Percentiles rank a stretch among this genome's conserved stretches.
Evolutionary conservation across 2,888 invertebrate species (phyloP).

Genomic region (Acanthoscelides obtectus): DNA sequence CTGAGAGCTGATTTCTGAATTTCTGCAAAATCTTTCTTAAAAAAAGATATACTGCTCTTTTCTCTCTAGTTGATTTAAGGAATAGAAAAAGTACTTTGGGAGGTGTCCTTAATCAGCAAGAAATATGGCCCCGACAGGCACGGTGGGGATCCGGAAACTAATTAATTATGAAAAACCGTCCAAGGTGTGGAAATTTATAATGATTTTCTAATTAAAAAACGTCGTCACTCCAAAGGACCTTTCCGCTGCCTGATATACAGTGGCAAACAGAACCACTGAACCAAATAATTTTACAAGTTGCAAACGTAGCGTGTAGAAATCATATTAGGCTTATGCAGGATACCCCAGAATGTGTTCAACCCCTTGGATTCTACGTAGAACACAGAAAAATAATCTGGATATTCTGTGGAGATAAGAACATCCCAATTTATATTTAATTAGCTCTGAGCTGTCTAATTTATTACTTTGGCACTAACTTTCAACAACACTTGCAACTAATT

Average conservation of each 20-base stretch:
- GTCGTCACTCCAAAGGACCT: neutral
- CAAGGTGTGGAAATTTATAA: slow-evolving; percentile 39
- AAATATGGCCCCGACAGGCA: neutral
- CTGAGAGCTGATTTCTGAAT: too few species aligned
- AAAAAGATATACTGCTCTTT: neutral
- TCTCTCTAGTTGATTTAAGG: neutral
- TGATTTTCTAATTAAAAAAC: slow-evolving; percentile 40
- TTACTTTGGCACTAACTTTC: too few species aligned
- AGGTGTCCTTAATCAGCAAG: neutral
- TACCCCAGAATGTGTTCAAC: too few species aligned
- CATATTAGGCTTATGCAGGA: too few species aligned
- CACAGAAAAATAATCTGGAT: too few species aligned
- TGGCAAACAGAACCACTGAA: neutral
- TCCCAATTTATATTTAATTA: too few species aligned
- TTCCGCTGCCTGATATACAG: neutral
- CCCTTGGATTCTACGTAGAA: too few species aligned
- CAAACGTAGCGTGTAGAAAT: slow-evolving; percentile 27
- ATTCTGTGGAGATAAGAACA: too few species aligned
- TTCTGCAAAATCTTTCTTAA: neutral
- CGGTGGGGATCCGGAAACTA: slow-evolving; percentile 25
- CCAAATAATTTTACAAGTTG: slow-evolving; percentile 8
- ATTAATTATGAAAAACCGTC: slow-evolving; percentile 38
- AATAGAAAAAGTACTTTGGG: neutral
- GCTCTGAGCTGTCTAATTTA: too few species aligned
- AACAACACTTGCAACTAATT: too few species aligned